Percentiles rank a stretch among this genome's conserved stretches.
These are phyloP conservation scores for Drosophila pseudoobscura DNA, from an alignment of 1,140 invertebrate genomes.

Conservation along the genomic window DNA sequence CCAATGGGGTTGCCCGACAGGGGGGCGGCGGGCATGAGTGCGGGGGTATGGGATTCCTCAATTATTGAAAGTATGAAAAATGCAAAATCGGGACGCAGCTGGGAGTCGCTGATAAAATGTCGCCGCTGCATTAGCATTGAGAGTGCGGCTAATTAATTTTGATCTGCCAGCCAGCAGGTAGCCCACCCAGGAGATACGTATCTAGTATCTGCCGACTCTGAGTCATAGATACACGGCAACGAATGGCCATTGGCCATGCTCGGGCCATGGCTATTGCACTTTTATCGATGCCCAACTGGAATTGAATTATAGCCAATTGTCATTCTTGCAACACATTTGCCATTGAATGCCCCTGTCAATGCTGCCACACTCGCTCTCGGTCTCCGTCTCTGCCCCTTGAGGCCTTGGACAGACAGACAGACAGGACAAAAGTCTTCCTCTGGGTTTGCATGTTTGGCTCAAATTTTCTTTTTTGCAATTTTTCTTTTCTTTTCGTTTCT, in stretches of 20 bases:
- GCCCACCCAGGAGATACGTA: slow-evolving; percentile 46
- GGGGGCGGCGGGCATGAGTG: background rate
- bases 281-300: slow-evolving; percentile 5
- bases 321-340: slow-evolving; percentile 51
- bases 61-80: slow-evolving; percentile 67
- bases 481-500: slow-evolving; percentile 8
- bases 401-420: no score
- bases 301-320: slow-evolving; percentile 59
- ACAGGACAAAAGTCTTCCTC: slow-evolving; percentile 2
- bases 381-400: background rate
- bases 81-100: slow-evolving; percentile 49
- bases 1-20: slow-evolving; percentile 14
- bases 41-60: slow-evolving; percentile 34
- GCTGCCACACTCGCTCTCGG: background rate
- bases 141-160: slow-evolving; percentile 69
- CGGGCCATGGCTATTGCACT: background rate
- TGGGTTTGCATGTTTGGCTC: slow-evolving; percentile 47
- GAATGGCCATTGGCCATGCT: slow-evolving; percentile 15
- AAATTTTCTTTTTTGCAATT: slow-evolving; percentile 49
- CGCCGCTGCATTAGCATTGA: slow-evolving; percentile 38
- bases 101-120: slow-evolving; percentile 53
- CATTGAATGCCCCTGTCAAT: slow-evolving; percentile 42
- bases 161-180: slow-evolving; percentile 48
- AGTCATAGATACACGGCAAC: slow-evolving; percentile 8
- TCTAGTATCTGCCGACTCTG: slow-evolving; percentile 4